Evolutionary conservation across 2,888 invertebrate species (phyloP), one percentile per base, ranked within the genome.

Genomic region (Choristoneura rosaceana): DNA sequence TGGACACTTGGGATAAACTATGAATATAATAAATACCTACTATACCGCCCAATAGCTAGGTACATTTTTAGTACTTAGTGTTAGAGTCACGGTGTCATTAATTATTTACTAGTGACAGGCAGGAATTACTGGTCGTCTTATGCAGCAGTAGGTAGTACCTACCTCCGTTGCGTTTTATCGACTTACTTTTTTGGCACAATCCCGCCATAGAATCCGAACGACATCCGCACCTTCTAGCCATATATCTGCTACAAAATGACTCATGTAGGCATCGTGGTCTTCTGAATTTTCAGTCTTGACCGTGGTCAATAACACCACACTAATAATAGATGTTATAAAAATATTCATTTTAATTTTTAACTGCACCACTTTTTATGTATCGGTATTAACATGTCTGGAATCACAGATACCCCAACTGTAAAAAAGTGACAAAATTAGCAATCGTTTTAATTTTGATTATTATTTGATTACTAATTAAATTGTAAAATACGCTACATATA

Each of bases 151-250:
- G 38, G 38, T 7, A 25, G 0, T 25, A 25, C 1, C 1, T 25
- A 7, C 38, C 38, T 38, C 38, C 38, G 1, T 38, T 38, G 7
- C 34, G 25, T 55, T 33, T 41, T 17, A 52, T 12, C n/a, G 50
- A 81, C 83, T 75, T 85, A 94, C 94, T 81, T 93, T 93, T 76
- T 91, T 94, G 0, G 94, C 92, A 70, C 94, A 95, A 77, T 94
- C 94, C 68, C 90, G 84, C 94, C 94, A 95, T 75, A 94, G 87
- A 63, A 94, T 90, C 69, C 87, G 87, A 14, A 93, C 80, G 8
- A 94, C 84, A 75, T 94, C 92, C 38, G 90, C 87, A 3, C 94
- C 93, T 77, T 94, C 94, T 1, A 93, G 77, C 94, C 94, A 94
- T 73, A 94, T 81, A 80, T 94, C 94, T 1, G 94, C 94, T 12